A percentile compares a stretch with the other conserved stretches of the same genome.
Evolutionary conservation across 2,113 vertebrate species (phyloP).

Genomic region (Bufo bufo): DNA sequence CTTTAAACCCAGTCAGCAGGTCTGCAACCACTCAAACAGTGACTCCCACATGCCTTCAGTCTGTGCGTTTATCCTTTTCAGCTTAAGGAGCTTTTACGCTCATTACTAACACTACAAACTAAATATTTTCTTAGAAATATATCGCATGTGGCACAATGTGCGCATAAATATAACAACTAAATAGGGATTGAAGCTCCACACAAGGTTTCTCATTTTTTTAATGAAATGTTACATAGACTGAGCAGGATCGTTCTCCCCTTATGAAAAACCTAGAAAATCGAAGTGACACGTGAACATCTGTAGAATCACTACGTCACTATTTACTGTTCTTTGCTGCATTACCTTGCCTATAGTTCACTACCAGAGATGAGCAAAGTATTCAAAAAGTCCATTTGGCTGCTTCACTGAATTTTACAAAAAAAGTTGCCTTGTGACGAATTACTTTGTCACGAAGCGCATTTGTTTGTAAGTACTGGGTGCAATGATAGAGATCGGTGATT

Average conservation of each 20-base stretch:
- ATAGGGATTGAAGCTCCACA: background rate
- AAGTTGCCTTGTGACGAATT: too few relatives aligned
- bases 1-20: slow-evolving; percentile 60
- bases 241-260: background rate
- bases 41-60: slow-evolving; percentile 56
- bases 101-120: slow-evolving; percentile 51
- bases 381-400: too few relatives aligned
- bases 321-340: too few relatives aligned
- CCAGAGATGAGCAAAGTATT: too few relatives aligned
- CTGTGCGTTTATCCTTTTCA: slow-evolving; percentile 59
- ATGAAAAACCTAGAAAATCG: background rate
- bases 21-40: slow-evolving; percentile 57
- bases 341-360: too few relatives aligned
- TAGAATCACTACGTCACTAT: too few relatives aligned
- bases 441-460: too few relatives aligned
- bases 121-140: slow-evolving; percentile 41
- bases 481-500: too few relatives aligned
- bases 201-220: background rate
- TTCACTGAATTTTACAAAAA: too few relatives aligned
- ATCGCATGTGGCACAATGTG: slow-evolving; percentile 6
- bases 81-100: slow-evolving; percentile 30
- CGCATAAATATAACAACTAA: background rate
- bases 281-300: background rate
- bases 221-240: background rate
- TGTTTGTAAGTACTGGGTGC: too few relatives aligned